Percentiles rank a stretch among this genome's conserved stretches.
Conservation (phyloP, 2,888 invertebrate genomes). For the Rhogogaster chlorosoma region DNA sequence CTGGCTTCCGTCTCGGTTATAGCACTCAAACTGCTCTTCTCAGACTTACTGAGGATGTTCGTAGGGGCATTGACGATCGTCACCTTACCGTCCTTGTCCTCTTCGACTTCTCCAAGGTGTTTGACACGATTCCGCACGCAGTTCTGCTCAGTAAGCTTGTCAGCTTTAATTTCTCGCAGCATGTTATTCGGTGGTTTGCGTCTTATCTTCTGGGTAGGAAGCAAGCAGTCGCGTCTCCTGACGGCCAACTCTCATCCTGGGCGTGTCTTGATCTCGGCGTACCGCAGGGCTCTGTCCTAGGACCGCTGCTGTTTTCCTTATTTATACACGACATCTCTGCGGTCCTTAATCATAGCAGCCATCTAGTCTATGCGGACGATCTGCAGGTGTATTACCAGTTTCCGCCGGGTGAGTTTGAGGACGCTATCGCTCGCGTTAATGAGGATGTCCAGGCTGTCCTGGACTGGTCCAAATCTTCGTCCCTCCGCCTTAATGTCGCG, state of each 20-base stretch:
- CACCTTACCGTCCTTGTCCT: slow-evolving; percentile 57
- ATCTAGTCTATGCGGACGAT: slow-evolving; percentile 49
- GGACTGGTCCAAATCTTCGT: not conserved
- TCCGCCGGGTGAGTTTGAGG: not conserved
- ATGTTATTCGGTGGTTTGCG: slow-evolving; percentile 73
- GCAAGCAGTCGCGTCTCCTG: not conserved
- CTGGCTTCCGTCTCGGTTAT: slow-evolving; percentile 62
- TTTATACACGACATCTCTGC: slow-evolving; percentile 46
- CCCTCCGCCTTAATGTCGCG: not conserved
- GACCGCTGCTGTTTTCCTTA: slow-evolving; percentile 10
- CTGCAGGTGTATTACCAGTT: slow-evolving; percentile 34
- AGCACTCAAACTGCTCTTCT: slow-evolving; percentile 62
- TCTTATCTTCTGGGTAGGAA: not conserved
- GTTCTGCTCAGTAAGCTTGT: slow-evolving; percentile 57
- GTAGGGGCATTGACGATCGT: slow-evolving; percentile 58
- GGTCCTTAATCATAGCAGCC: not conserved
- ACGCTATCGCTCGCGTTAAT: not conserved
- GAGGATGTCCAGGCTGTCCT: slow-evolving; percentile 15
- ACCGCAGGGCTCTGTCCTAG: slow-evolving; percentile 44
- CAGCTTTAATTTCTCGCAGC: slow-evolving; percentile 72
- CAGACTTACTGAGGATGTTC: slow-evolving; percentile 61
- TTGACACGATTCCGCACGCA: slow-evolving; percentile 60
- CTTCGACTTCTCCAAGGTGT: slow-evolving; percentile 63
- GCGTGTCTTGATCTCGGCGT: slow-evolving; percentile 26
- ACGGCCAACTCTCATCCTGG: slow-evolving; percentile 18